These are phyloP conservation scores for Rhabdornis inornatus DNA, from an alignment of 2,113 vertebrate genomes.

Conservation along the genomic window DNA sequence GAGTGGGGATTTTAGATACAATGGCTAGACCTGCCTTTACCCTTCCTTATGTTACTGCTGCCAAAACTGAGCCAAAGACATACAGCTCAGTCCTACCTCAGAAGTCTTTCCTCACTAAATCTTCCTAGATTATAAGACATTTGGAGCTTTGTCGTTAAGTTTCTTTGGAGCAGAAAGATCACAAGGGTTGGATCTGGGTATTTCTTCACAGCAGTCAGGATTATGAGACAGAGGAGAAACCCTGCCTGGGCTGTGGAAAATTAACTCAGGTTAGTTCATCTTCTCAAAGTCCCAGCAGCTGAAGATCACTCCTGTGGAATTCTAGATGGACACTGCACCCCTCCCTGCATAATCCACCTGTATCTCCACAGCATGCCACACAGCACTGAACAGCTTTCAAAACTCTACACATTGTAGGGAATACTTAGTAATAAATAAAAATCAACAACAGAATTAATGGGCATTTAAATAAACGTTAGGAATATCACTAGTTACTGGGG, in stretches of 20 bases:
- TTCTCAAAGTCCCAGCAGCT: not conserved
- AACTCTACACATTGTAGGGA: not conserved
- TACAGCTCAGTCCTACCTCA: not conserved
- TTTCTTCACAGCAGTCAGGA: not conserved
- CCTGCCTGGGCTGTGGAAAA: not conserved
- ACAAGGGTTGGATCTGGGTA: not conserved
- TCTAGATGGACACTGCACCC: not conserved
- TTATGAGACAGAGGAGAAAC: not conserved
- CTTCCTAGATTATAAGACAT: not conserved
- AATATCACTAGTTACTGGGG: not conserved
- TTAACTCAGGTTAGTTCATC: not conserved
- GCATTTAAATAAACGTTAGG: not conserved
- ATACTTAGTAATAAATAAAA: not conserved
- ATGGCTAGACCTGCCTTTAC: not conserved
- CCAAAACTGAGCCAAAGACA: not conserved
- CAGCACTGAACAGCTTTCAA: not conserved
- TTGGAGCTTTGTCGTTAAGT: not conserved
- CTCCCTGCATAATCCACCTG: accelerated
- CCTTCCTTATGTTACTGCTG: not conserved
- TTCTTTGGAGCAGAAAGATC: not conserved
- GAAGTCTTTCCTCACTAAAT: not conserved
- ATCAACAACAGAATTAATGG: not conserved
- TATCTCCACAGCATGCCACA: not conserved
- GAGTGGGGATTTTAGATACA: not conserved
- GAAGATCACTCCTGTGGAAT: not conserved